A percentile compares a stretch with the other conserved stretches of the same genome.
phyloP scores from a whole-genome alignment of 2,113 vertebrate species.

The Psammodynastes pulverulentus region DNA sequence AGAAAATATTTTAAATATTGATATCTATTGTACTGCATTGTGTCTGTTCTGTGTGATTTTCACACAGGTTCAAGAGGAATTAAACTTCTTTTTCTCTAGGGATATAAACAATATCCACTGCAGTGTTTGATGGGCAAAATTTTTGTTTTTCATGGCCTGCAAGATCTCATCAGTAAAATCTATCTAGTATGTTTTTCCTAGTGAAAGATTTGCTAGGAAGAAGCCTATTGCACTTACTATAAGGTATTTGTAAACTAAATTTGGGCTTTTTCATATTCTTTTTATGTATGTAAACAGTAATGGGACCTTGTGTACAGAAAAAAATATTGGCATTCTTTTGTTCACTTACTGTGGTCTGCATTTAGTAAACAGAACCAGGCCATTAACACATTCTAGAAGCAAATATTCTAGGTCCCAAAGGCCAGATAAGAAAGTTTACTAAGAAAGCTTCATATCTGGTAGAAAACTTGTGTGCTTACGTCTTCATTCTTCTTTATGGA shows the following conservation, averaged over 20 bases:
- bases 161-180: not conserved
- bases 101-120: not conserved
- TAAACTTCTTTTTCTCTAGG: not conserved
- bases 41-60: not conserved
- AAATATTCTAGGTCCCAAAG: not conserved
- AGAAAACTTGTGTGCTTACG: not conserved
- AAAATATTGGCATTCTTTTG: not conserved
- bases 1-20: not conserved
- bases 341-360: not conserved
- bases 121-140: not conserved
- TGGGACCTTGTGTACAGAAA: not conserved
- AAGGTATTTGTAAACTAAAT: not conserved
- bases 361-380: not conserved
- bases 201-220: not conserved
- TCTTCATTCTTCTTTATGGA: not conserved
- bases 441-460: not conserved
- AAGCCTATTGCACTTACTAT: not conserved
- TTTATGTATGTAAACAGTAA: not conserved
- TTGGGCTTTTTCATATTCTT: not conserved
- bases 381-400: not conserved
- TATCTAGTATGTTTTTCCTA: not conserved
- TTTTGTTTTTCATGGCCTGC: not conserved
- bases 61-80: not conserved
- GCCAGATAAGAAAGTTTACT: not conserved
- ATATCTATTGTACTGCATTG: not conserved